Evolutionary conservation across 2,888 invertebrate genomes (phyloP).

Genomic region (Brachynemurus nebulosus): DNA sequence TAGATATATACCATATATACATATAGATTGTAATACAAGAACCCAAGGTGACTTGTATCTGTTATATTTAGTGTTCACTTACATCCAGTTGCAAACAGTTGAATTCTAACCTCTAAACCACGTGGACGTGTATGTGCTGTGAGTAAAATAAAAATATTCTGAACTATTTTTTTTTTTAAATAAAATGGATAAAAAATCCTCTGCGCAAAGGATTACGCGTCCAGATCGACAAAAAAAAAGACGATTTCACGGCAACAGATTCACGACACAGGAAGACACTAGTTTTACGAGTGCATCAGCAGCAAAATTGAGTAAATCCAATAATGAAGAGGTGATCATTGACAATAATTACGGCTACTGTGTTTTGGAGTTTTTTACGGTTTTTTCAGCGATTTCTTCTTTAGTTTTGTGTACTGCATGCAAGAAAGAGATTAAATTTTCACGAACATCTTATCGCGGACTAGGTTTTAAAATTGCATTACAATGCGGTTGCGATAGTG

Average conservation of each 20-base stretch:
- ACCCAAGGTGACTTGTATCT: no score
- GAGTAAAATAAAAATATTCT: no score
- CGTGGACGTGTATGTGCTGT: no score
- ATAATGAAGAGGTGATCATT: neutral
- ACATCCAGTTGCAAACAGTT: no score
- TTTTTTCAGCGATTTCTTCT: neutral
- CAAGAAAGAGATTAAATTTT: conserved; percentile 10
- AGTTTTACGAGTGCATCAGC: neutral
- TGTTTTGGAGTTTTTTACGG: neutral
- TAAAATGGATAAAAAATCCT: no score
- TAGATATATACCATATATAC: no score
- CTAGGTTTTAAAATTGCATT: conserved; percentile 18
- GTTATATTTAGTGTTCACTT: no score
- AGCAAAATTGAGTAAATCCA: neutral
- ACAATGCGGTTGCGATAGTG: conserved; percentile 12
- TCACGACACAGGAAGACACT: neutral
- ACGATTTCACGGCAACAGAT: neutral
- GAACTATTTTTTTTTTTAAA: no score
- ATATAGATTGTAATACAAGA: no score
- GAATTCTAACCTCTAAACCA: no score
- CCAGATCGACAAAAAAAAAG: no score
- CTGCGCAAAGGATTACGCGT: no score
- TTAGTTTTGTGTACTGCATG: conserved; percentile 2
- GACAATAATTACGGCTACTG: neutral
- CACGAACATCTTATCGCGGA: conserved; percentile 11